phyloP scores from a whole-genome alignment of 2,888 invertebrate genomes.

The Poecilobothrus nobilitatus region DNA sequence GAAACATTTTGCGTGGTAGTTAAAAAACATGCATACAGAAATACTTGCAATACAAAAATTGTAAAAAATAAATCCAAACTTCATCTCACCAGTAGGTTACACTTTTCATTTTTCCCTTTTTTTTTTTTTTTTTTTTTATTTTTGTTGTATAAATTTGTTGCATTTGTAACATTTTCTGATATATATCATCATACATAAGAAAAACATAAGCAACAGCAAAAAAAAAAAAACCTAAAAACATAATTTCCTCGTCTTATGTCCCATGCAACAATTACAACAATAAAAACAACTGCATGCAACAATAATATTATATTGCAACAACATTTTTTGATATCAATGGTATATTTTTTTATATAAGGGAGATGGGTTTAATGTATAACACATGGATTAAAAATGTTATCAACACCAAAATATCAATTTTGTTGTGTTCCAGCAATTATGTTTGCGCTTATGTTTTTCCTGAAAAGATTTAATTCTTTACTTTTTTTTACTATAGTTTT shows the following conservation, averaged over 20 bases:
- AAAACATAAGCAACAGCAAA: background rate
- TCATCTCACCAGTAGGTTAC: background rate
- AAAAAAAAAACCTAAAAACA: no score
- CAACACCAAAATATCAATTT: background rate
- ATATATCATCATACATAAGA: background rate
- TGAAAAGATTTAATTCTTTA: background rate
- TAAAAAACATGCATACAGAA: background rate
- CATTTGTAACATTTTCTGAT: background rate
- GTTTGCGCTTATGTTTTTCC: background rate
- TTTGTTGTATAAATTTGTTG: background rate
- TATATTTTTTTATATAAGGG: no score
- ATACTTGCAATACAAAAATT: background rate
- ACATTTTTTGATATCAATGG: no score
- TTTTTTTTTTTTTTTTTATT: no score
- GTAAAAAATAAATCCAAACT: background rate
- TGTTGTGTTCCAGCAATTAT: background rate
- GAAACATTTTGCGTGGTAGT: constrained; percentile 3
- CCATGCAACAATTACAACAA: background rate
- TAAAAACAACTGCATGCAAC: background rate
- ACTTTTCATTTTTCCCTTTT: no score
- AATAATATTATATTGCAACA: no score
- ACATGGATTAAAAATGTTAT: background rate
- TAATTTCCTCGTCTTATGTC: background rate
- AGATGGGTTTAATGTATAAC: background rate
- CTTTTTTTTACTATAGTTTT: no score